Conservation (phyloP, 1,140 invertebrate species). For the Leptonema lineaticorne region DNA sequence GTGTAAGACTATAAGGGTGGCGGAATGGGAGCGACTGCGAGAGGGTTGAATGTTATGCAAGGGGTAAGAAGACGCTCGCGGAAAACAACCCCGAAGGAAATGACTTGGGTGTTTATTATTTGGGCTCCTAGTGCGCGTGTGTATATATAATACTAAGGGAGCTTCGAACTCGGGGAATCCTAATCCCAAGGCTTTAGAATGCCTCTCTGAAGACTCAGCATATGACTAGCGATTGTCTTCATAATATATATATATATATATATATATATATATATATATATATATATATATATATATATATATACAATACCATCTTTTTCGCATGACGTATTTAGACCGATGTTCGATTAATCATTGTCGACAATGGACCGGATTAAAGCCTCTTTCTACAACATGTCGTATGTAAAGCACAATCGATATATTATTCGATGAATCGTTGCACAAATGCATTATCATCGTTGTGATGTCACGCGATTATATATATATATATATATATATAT, state of each 20-base stretch:
- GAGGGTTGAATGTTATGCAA: neutral
- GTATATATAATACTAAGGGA: no score
- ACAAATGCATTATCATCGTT: neutral
- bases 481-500: no score
- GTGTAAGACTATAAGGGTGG: neutral
- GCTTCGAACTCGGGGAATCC: neutral
- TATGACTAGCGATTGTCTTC: conserved; percentile 29
- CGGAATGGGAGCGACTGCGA: neutral
- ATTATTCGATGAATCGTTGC: no score
- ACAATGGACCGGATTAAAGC: conserved; percentile 4
- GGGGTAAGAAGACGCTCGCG: neutral
- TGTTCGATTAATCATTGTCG: conserved; percentile 31
- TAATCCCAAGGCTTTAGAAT: neutral
- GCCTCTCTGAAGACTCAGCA: neutral
- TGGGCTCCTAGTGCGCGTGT: neutral
- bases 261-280: neutral
- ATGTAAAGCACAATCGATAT: no score
- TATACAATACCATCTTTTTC: conserved; percentile 6
- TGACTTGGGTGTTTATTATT: conserved; percentile 16
- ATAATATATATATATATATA: neutral
- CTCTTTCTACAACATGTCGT: no score
- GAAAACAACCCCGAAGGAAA: conserved; percentile 4
- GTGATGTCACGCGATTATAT: no score
- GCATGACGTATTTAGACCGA: conserved; percentile 26
- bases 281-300: neutral